Evolutionary conservation across 1,140 invertebrate species (phyloP), one percentile per base, ranked within the genome.

Genomic region (Orius laevigatus): DNA sequence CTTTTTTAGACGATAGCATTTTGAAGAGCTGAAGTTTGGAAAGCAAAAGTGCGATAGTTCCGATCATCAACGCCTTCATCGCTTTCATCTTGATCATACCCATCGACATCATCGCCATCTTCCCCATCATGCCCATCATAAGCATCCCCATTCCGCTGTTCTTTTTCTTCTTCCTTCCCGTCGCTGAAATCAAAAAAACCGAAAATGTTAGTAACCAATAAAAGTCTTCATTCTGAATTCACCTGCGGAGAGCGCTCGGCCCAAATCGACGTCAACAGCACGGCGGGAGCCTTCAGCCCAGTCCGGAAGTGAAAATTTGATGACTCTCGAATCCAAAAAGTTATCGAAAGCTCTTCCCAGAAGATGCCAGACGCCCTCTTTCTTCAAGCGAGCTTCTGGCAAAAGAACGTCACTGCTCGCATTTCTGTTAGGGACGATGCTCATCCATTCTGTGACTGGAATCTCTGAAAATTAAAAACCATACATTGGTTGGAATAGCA

Each of bases 61-160:
- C 19, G 15, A 52, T 45, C 38, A 52, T 39, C 2, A 52, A 33
- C 10, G 51, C 51, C 19, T 48, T 52, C 36, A 52, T 48, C 3
- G 51, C 51, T 25, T 52, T 52, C 40, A 52, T 47, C 32, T 52
- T 52, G 42, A 52, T 48, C 20, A 52, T 34, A 2, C 45, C 51
- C 51, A 52, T 52, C 6, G 33, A 2, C 51, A 52, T 43, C 51
- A 52, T 52, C 2, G 19, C 46, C 46, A 52, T 34, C 20, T 52
- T 52, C 8, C 51, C 51, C 38, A 48, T 48, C 33, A 49, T 32
- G 11, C 25, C 46, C 40, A 47, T 48, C 51, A 48, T 48, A 20
- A 48, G 19, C 51, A 52, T 52, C 12, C 39, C 41, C 51, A 52
- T 48, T 2, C 46, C 46, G 9, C 31, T 25, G 3, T 31, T 34